Evolutionary conservation across 2,113 vertebrate genomes (phyloP).

Genomic region (Tinamus guttatus): DNA sequence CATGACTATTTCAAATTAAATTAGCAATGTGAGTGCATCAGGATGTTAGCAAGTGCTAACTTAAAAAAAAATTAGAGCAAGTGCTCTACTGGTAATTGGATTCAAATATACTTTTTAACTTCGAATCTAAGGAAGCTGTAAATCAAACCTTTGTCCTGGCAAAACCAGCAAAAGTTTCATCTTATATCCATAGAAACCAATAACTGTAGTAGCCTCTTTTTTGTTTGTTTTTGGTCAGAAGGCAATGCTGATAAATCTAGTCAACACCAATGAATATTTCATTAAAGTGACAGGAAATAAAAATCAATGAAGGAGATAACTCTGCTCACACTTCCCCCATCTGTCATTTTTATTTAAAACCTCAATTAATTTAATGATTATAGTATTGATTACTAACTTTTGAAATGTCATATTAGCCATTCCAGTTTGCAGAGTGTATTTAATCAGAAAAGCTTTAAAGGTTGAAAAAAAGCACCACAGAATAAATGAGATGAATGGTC

Average conservation of each 20-base stretch:
- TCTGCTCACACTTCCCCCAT: not conserved
- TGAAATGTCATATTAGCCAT: conserved; percentile 30
- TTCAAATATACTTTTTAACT: not conserved
- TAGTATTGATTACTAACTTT: conserved; percentile 43
- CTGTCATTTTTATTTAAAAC: conserved; percentile 42
- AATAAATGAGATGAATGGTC: not conserved
- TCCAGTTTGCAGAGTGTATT: not conserved
- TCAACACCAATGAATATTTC: conserved; percentile 4
- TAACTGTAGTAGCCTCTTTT: not conserved
- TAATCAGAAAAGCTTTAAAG: conserved; percentile 9
- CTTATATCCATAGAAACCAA: not conserved
- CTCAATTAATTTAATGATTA: conserved; percentile 44
- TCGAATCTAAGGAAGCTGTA: not conserved
- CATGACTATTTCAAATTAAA: not conserved
- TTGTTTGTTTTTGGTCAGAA: not conserved
- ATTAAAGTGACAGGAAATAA: conserved; percentile 34
- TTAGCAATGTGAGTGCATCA: not conserved
- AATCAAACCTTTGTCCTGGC: not conserved
- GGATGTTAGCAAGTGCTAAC: not conserved
- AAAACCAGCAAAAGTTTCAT: not conserved
- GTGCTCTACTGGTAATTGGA: not conserved
- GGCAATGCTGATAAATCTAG: not conserved
- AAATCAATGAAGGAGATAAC: conserved; percentile 39
- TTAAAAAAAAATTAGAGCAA: not conserved
- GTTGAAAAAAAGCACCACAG: not conserved